Conservation (phyloP, 2,888 invertebrate genomes). For the Rugalucina vietnamica region DNA sequence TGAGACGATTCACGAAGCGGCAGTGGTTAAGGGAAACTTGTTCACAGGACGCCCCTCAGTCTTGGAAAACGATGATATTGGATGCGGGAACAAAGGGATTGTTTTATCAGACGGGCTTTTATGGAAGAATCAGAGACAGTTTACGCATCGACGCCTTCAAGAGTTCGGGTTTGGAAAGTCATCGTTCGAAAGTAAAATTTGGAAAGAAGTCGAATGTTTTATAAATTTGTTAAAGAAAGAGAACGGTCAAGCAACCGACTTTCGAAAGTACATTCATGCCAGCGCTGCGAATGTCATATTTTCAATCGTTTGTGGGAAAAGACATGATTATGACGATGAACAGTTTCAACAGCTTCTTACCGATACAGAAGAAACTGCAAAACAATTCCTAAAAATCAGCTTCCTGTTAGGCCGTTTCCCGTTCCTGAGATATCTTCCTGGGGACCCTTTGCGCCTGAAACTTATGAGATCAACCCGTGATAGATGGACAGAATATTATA, state of each 20-base stretch:
- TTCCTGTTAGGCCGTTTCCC: constrained; percentile 40
- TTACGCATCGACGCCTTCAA: constrained; percentile 42
- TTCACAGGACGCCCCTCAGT: background rate
- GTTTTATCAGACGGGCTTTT: constrained; percentile 20
- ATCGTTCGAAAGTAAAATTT: constrained; percentile 43
- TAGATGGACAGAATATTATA: background rate
- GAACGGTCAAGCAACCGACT: constrained; percentile 20
- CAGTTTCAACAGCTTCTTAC: constrained; percentile 14
- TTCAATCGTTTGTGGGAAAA: constrained; percentile 43
- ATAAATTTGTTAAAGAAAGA: constrained; percentile 7
- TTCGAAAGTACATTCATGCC: constrained; percentile 21
- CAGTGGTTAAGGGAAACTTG: background rate
- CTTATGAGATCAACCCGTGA: background rate
- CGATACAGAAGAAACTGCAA: background rate
- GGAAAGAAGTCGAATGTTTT: constrained; percentile 55
- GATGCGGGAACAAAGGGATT: constrained; percentile 15
- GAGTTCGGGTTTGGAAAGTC: constrained; percentile 51
- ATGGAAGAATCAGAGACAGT: constrained; percentile 60
- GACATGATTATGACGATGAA: constrained; percentile 49
- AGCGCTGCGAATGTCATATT: constrained; percentile 56
- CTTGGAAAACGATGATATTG: background rate
- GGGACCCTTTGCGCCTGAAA: constrained; percentile 36
- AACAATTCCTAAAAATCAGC: background rate
- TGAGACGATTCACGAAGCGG: background rate
- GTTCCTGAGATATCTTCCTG: constrained; percentile 41